Base-by-base conservation (phyloP, 1,140 invertebrate species). In the Drosophila subobscura region DNA sequence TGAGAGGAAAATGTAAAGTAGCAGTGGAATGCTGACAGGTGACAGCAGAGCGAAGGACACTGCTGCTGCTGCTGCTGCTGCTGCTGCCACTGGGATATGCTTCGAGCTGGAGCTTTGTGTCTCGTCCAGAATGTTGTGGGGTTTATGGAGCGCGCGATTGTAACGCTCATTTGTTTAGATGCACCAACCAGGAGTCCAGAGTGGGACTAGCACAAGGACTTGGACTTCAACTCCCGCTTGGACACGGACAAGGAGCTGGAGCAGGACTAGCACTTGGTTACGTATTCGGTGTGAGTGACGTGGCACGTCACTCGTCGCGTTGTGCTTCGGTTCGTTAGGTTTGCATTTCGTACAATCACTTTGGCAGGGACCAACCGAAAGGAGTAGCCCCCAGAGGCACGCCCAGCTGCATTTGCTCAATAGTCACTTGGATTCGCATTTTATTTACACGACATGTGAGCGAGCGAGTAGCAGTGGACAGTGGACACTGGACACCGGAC, bases 311-410 rank as follows among this genome's bases (percentile, higher is more conserved):
- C 67, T 80, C 77, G 81, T 74, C 81, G 81, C 73, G 81, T 81
- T 81, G 83, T 88, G 72, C 77, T 88, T 83, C 83, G 79, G 83
- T 88, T 88, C 83, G 83, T 89, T 88, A 89, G 79, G 66, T 89
- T 81, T 88, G 83, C 64, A 86, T 86, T 86, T 85, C 75, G 86
- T 86, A 88, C 81, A 88, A 86, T 86, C 81, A 86, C 81, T 81
- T 86, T 86, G 81, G 65, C 64, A 66, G 77, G 29, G 51, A 20
- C 25, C 54, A 41, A 42, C 51, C 40, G 23, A 61, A 44, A 23
- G 16, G 6, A 8, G 14, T 42, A 37, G 23, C 22, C 14, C 10
- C 7, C 2, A 6, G 12, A 4, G 33, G 53, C 60, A 83, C 64
- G 75, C 65, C 59, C 52, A 57, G 67, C 67, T 85, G 72, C 78